A percentile compares a stretch with the other conserved stretches of the same genome.
phyloP scores from a whole-genome alignment of 2,888 invertebrate genomes.

The Drosophila greeni region DNA sequence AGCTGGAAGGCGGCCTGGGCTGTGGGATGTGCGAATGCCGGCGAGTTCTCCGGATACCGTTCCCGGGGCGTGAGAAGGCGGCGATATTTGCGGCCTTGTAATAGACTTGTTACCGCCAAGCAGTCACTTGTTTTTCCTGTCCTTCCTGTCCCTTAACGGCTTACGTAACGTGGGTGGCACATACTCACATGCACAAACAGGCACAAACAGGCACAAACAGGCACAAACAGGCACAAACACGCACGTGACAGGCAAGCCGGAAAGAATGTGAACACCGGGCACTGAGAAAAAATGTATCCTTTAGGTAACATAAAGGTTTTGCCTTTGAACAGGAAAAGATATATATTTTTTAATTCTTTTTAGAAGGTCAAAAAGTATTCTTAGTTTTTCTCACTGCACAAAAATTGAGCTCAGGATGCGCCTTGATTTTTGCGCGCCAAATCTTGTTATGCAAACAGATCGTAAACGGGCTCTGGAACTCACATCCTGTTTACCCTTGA shows the following conservation, averaged over 20 bases:
- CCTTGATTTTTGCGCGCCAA: constrained; percentile 66
- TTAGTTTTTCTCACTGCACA: not conserved
- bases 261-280: constrained; percentile 20
- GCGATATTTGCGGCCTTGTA: constrained; percentile 48
- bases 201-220: constrained; percentile 55
- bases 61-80: constrained; percentile 64
- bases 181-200: not conserved
- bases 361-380: not conserved
- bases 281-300: not conserved
- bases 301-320: not conserved
- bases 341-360: no score
- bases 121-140: constrained; percentile 26
- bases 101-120: constrained; percentile 49
- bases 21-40: constrained; percentile 13
- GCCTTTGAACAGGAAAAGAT: no score
- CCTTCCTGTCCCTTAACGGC: constrained; percentile 12
- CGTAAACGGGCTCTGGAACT: not conserved
- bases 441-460: constrained; percentile 59
- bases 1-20: constrained; percentile 32
- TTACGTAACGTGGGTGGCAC: constrained; percentile 61
- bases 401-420: constrained; percentile 26
- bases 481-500: constrained; percentile 56
- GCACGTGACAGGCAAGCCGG: constrained; percentile 64
- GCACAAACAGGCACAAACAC: constrained; percentile 31
- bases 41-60: constrained; percentile 10